phyloP scores from a whole-genome alignment of 53 echinoderm and acorn worm genomes.

The Mesocentrotus franciscanus region DNA sequence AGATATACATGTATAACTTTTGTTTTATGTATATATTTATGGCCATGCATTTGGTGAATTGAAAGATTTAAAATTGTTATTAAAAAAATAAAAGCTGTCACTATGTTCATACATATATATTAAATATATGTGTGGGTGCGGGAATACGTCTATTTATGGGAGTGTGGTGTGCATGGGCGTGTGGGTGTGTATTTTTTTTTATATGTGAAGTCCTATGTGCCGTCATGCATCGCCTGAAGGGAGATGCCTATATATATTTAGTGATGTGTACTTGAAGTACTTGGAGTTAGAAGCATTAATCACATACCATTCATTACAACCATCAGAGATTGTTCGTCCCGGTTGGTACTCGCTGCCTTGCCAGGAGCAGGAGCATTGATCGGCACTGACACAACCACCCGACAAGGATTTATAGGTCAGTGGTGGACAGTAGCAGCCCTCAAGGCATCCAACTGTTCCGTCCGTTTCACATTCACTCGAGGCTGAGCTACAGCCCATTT shows the following conservation, averaged over 20 bases:
- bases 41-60: background rate
- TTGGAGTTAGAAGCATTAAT: background rate
- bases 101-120: no score
- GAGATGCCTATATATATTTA: background rate
- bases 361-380: constrained; percentile 81
- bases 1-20: background rate
- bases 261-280: background rate
- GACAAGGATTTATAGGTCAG: constrained; percentile 65
- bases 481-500: constrained; percentile 68
- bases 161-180: no score
- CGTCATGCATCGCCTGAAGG: no score
- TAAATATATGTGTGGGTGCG: no score
- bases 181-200: no score
- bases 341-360: constrained; percentile 74
- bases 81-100: no score
- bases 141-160: no score
- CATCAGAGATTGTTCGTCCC: constrained; percentile 69
- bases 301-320: constrained; percentile 86
- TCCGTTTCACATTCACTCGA: constrained; percentile 75
- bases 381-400: constrained; percentile 73
- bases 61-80: background rate
- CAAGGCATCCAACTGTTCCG: constrained; percentile 76
- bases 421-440: constrained; percentile 83
- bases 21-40: no score
- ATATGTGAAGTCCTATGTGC: no score